A percentile compares a stretch with the other conserved stretches of the same genome.
phyloP scores from a whole-genome alignment of 1,140 invertebrate species.

The Pteromalus puparum region DNA sequence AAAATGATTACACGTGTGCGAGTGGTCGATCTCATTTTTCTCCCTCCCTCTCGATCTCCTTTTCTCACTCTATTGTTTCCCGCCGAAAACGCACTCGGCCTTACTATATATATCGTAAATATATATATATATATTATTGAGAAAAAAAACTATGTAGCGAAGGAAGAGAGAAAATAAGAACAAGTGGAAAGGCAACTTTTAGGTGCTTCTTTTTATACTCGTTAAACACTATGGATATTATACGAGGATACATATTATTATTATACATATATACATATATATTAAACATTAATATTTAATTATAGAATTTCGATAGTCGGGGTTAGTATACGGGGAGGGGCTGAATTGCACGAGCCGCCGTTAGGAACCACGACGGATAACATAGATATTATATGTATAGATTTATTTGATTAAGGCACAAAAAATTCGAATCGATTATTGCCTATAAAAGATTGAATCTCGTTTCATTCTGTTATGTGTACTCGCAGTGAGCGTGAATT shows the following conservation, averaged over 20 bases:
- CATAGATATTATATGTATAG: neutral
- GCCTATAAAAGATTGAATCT: neutral
- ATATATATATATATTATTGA: slow-evolving; percentile 61
- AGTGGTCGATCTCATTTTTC: slow-evolving; percentile 57
- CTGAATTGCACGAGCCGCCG: slow-evolving; percentile 12
- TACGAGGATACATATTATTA: slow-evolving; percentile 56
- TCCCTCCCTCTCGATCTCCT: slow-evolving; percentile 58
- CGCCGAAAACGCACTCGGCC: slow-evolving; percentile 60
- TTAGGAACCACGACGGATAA: slow-evolving; percentile 1
- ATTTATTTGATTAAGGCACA: neutral
- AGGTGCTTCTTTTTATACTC: slow-evolving; percentile 51
- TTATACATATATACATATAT: slow-evolving; percentile 54
- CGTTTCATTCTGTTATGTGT: neutral
- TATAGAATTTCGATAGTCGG: slow-evolving; percentile 42
- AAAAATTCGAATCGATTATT: neutral
- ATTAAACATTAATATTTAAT: slow-evolving; percentile 52
- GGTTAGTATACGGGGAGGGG: slow-evolving; percentile 7
- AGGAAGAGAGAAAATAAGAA: slow-evolving; percentile 51
- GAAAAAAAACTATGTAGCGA: slow-evolving; percentile 54
- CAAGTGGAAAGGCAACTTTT: slow-evolving; percentile 46
- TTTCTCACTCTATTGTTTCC: slow-evolving; percentile 56
- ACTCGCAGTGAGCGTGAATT: neutral
- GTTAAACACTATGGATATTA: slow-evolving; percentile 44
- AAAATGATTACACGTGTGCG: slow-evolving; percentile 7
- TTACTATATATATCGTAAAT: slow-evolving; percentile 58